Percentiles rank a stretch among this genome's conserved stretches.
Conservation (phyloP, 2,797 vertebrate genomes). For the Crenichthys baileyi region DNA sequence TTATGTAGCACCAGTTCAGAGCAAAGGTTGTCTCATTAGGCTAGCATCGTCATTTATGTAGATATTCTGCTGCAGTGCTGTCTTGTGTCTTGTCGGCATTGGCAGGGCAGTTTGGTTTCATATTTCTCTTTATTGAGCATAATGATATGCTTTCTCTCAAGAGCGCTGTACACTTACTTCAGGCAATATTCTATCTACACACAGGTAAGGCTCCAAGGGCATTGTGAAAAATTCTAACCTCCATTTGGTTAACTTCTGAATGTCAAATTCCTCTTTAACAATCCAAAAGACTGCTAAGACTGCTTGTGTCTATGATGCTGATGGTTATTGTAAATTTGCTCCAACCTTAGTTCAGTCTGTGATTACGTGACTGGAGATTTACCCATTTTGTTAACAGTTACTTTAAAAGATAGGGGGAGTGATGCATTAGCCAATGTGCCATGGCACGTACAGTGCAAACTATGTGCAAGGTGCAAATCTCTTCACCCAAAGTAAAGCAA, state of each 20-base stretch:
- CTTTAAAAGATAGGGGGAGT: background rate
- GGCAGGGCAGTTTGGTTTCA: slow-evolving; percentile 3
- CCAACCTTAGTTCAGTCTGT: background rate
- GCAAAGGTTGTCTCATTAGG: background rate
- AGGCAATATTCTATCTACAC: slow-evolving; percentile 40
- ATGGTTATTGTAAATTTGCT: slow-evolving; percentile 22
- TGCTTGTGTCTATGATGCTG: slow-evolving; percentile 3
- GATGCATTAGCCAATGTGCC: background rate
- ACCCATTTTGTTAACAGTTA: slow-evolving; percentile 10
- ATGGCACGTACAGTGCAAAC: background rate
- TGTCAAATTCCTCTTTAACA: slow-evolving; percentile 8
- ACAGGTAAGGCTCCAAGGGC: slow-evolving; percentile 21
- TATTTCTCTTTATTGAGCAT: slow-evolving; percentile 21
- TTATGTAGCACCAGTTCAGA: background rate
- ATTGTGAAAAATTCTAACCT: slow-evolving; percentile 11
- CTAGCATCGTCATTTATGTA: slow-evolving; percentile 20
- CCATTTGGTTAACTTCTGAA: slow-evolving; percentile 30
- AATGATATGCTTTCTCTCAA: slow-evolving; percentile 44
- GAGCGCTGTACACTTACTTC: slow-evolving; percentile 26
- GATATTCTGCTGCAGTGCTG: slow-evolving; percentile 26
- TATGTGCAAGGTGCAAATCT: slow-evolving; percentile 2
- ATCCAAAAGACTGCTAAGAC: background rate
- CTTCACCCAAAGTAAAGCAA: slow-evolving; percentile 15
- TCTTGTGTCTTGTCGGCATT: slow-evolving; percentile 17
- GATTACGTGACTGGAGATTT: background rate